Evolutionary conservation across 2,113 vertebrate genomes (phyloP).

Genomic region (Catharus bicknelli): DNA sequence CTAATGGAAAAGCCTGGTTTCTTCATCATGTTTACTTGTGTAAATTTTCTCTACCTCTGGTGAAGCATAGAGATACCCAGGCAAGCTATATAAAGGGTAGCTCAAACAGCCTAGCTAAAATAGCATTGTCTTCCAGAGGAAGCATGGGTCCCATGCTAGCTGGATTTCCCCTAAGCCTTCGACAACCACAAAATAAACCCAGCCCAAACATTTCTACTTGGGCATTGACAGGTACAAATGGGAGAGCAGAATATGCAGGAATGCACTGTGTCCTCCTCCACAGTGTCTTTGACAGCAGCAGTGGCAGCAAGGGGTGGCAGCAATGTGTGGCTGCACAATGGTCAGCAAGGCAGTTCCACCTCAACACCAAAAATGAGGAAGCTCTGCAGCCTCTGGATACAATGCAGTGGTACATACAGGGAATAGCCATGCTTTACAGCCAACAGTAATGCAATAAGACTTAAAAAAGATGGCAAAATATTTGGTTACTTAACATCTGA

Average conservation of each 20-base stretch:
- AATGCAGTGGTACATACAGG: fast-evolving
- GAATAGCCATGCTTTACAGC: not conserved
- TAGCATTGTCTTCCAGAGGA: not conserved
- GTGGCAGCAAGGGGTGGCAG: not conserved
- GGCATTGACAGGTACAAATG: not conserved
- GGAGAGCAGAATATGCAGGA: not conserved
- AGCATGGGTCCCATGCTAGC: too few relatives aligned
- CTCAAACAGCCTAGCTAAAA: not conserved
- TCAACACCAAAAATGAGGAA: not conserved
- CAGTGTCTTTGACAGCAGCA: not conserved
- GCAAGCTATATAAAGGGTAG: not conserved
- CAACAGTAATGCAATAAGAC: not conserved
- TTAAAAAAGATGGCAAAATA: not conserved
- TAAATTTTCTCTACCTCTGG: fast-evolving
- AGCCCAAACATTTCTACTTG: not conserved
- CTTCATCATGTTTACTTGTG: fast-evolving
- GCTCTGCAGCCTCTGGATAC: not conserved
- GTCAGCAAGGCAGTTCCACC: not conserved
- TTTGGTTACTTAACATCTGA: not conserved
- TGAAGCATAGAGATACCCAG: not conserved
- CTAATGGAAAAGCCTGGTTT: not conserved
- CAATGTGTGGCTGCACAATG: not conserved
- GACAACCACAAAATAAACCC: not conserved
- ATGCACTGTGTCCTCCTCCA: not conserved
- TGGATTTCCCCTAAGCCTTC: not conserved